phyloP scores from a whole-genome alignment of 2,113 vertebrate genomes.

The Peromyscus polionotus region DNA sequence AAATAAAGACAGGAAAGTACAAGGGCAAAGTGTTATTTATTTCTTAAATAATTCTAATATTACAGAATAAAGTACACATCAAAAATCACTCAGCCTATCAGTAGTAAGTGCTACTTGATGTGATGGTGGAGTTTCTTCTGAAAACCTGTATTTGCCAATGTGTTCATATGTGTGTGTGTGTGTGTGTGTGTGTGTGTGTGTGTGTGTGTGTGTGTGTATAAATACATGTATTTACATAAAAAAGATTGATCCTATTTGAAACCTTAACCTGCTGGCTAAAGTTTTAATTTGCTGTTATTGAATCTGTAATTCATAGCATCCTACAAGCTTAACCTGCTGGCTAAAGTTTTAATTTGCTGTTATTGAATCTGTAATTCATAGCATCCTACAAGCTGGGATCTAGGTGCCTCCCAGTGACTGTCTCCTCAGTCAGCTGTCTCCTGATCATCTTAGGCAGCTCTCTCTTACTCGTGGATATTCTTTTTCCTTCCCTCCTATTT shows the following conservation, averaged over 20 bases:
- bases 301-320: slow-evolving; percentile 39
- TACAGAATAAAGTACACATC: background rate
- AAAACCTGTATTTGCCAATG: background rate
- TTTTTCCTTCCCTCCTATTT: background rate
- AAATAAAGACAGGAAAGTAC: background rate
- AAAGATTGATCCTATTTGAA: background rate
- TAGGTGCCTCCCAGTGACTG: background rate
- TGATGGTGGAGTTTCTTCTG: background rate
- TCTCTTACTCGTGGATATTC: background rate
- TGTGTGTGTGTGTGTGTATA: no score
- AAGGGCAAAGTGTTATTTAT: background rate
- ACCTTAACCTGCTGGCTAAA: slow-evolving; percentile 25
- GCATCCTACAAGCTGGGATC: background rate
- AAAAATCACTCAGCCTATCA: background rate
- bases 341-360: slow-evolving; percentile 15
- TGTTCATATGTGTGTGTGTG: background rate
- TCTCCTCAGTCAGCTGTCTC: background rate
- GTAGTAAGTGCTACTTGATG: background rate
- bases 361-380: slow-evolving; percentile 58
- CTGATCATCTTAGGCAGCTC: background rate
- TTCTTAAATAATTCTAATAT: background rate
- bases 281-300: slow-evolving; percentile 51
- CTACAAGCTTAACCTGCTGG: slow-evolving; percentile 1
- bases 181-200: no score
- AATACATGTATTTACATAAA: background rate